A percentile compares a stretch with the other conserved stretches of the same genome.
phyloP scores from a whole-genome alignment of 2,888 invertebrate species.

The Mythimna lalbum region DNA sequence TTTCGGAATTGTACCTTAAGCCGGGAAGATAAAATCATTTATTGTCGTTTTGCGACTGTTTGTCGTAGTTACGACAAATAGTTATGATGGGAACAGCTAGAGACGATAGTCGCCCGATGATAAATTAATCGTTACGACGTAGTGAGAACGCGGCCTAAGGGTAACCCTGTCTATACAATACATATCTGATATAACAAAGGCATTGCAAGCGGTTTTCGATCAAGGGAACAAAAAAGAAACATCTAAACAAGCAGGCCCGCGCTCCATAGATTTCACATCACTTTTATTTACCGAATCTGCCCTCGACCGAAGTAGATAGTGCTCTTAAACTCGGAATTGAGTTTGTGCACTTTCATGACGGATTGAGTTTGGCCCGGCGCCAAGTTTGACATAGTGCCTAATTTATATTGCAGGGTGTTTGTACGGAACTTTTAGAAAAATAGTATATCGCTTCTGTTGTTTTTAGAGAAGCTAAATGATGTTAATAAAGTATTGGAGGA shows the following conservation, averaged over 20 bases:
- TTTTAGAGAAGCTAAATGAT: background rate
- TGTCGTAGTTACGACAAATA: no score
- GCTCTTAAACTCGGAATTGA: constrained; percentile 41
- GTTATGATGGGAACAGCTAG: no score
- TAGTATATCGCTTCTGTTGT: constrained; percentile 6
- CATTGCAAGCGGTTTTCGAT: background rate
- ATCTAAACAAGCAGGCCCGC: background rate
- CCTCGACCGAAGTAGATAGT: constrained; percentile 11
- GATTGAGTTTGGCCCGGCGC: constrained; percentile 43
- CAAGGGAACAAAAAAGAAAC: background rate
- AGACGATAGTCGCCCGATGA: no score
- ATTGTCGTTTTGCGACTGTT: no score
- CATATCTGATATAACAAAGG: no score
- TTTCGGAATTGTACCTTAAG: no score
- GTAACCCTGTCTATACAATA: no score
- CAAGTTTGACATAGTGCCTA: constrained; percentile 28
- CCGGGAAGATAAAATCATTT: no score
- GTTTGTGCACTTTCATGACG: constrained; percentile 51
- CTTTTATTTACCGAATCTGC: constrained; percentile 10
- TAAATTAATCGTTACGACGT: no score
- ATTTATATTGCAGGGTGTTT: constrained; percentile 43
- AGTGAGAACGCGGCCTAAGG: no score
- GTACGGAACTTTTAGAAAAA: constrained; percentile 22
- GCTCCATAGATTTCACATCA: background rate
- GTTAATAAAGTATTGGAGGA: background rate